These are phyloP conservation scores for Prietella phreatophila DNA, from an alignment of 2,113 vertebrate species.

Conservation along the genomic window DNA sequence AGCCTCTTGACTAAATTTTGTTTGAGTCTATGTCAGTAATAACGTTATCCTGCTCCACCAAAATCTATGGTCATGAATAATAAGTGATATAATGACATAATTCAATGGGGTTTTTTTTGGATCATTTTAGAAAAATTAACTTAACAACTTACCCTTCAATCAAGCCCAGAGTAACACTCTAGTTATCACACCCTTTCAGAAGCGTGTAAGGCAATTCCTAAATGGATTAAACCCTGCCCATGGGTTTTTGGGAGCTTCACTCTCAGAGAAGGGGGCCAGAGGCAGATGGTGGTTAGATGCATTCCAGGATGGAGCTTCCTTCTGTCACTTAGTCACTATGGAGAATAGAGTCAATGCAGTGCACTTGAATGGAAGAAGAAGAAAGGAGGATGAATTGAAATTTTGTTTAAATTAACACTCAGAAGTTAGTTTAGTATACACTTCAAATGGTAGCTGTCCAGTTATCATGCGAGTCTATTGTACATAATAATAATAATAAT, in stretches of 20 bases:
- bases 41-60: not conserved
- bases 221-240: constrained; percentile 19
- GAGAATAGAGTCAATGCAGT: constrained; percentile 5
- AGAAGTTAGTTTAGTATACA: not conserved
- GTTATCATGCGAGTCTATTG: too few relatives aligned
- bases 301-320: not conserved
- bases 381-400: not conserved
- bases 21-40: not conserved
- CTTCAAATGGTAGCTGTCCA: not conserved
- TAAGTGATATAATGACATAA: not conserved
- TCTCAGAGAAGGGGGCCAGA: constrained; percentile 4
- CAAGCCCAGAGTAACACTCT: not conserved
- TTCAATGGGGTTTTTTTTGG: not conserved
- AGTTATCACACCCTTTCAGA: not conserved
- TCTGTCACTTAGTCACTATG: not conserved
- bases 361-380: not conserved
- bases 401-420: not conserved
- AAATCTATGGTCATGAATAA: not conserved
- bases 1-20: not conserved
- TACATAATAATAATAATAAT: too few relatives aligned
- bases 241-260: constrained; percentile 9
- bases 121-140: not conserved
- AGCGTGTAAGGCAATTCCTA: not conserved
- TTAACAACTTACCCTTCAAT: not conserved
- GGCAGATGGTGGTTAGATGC: not conserved